Base-by-base conservation (phyloP, 2,113 vertebrate species). In the Caracal caracal region DNA sequence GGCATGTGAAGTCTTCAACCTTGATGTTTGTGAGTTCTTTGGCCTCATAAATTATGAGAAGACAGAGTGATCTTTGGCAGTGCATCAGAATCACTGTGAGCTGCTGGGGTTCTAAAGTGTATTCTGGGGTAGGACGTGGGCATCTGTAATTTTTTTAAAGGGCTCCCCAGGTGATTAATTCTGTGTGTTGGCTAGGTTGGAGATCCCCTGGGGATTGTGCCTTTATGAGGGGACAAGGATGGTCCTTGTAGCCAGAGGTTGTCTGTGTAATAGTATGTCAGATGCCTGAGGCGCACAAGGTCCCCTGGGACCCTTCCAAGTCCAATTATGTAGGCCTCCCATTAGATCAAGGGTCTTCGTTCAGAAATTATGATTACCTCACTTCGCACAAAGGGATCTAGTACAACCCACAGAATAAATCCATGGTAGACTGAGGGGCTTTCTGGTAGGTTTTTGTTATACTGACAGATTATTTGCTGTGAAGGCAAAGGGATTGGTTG, bases 41-140 rank as follows among this genome's bases (percentile, higher is more conserved):
- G 33, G 43, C 75, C 73, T 37, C 19, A 3, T 73, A 9, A 87
- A 17, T 19, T 2, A 40, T 4, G 24, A 51, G 71, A n/a, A 13
- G 43, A 51, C 30, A 24, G 35, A 56, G 4, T 2, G 2, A 24
- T 43, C 66, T 35, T 85, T 49, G 56, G 0, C 20, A 7, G 0
- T 28, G 61, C 9, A 2, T 9, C 19, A n/a, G 51, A 47, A 4
- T n/a, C 33, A 7, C 35, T 0, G 0, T 9, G 3, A 40, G 43
- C 30, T n/a, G 22, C 43, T 35, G 4, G 17, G 24, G 51, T 43
- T 88, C 30, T 13, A 11, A 4, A 59, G 33, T 2, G 19, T 10
- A 59, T 2, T 20, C 53, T 40, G 22, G 11, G n/a, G 5, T 70
- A 35, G n/a, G 35, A 37, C 17, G 11, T 24, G n/a, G 56, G 9